A percentile compares a stretch with the other conserved stretches of the same genome.
phyloP scores from a whole-genome alignment of 2,797 vertebrate genomes.

The Cyclura pinguis region DNA sequence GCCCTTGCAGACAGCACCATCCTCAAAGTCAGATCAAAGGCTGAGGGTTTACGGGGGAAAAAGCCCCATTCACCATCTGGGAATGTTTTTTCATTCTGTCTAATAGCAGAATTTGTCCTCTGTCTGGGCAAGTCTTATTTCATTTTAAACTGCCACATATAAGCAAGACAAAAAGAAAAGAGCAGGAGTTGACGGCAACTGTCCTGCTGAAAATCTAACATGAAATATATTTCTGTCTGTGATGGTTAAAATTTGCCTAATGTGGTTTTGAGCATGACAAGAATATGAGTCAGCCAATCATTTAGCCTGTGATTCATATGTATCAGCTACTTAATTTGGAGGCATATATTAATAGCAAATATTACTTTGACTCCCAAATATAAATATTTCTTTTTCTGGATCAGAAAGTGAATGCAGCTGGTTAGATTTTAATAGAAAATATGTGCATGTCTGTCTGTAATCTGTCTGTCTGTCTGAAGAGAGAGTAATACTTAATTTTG shows the following conservation, averaged over 20 bases:
- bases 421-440: neutral
- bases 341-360: constrained; percentile 7
- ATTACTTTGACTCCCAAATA: neutral
- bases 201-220: neutral
- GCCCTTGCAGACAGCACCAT: neutral
- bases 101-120: neutral
- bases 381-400: constrained; percentile 13
- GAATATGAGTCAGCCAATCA: neutral
- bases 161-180: neutral
- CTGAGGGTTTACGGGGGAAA: neutral
- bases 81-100: neutral
- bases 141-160: neutral
- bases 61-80: neutral
- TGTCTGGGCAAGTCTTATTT: neutral
- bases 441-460: no score
- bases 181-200: neutral
- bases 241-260: neutral
- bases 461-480: neutral
- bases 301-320: constrained; percentile 4
- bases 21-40: neutral
- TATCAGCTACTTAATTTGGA: neutral
- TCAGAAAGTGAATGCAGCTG: constrained; percentile 11
- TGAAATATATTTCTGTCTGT: neutral
- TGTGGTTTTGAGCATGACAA: neutral
- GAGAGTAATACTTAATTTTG: neutral